Base-by-base conservation (phyloP, 2,888 invertebrate species). In the Vanessa cardui region DNA sequence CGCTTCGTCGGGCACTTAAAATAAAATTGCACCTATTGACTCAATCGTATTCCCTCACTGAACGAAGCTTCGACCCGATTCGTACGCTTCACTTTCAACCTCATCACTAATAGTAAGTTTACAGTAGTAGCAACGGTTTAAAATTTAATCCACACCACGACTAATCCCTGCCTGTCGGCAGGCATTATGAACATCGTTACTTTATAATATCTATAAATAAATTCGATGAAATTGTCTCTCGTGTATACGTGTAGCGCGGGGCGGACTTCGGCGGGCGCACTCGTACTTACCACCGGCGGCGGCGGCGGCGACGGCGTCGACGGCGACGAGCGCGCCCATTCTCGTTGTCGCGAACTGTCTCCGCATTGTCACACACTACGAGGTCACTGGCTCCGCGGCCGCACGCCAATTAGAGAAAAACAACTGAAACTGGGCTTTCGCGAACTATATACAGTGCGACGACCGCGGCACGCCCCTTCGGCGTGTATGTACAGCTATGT, bases 181-280 rank as follows among this genome's bases (percentile, higher is more conserved):
- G 89, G 87, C 86, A 83, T 82, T 82, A 84, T 83, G 87, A 85
- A 86, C 88, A 84, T 88, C 85, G 83, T 90, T 86, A 86, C 84
- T 90, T 89, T 86, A 89, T 85, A 89, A 89, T 89, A 89, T 90
- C 90, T 92, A 92, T 89, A 91, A 91, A 91, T 92, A 92, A 92
- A 92, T 92, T 92, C 92, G 92, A 92, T 90, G 92, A 87, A 90
- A 92, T 91, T 88, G 92, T 92, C 92, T 87, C 84, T 89, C 85
- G 86, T 84, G 85, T 84, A 81, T 80, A 62, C 72, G 74, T 71
- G 75, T 71, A 70, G 69, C 66, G 71, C 74, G 68, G 66, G 72
- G 62, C 67, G 16, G n/a, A n/a, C 54, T n/a, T 47, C 26, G 31
- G 54, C 31, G 9, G 31, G 31, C 54, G 47, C 18, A 47, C 74